Evolutionary conservation across 2,113 vertebrate genomes (phyloP), one percentile per base, ranked within the genome.

Genomic region (Apeltes quadracus): DNA sequence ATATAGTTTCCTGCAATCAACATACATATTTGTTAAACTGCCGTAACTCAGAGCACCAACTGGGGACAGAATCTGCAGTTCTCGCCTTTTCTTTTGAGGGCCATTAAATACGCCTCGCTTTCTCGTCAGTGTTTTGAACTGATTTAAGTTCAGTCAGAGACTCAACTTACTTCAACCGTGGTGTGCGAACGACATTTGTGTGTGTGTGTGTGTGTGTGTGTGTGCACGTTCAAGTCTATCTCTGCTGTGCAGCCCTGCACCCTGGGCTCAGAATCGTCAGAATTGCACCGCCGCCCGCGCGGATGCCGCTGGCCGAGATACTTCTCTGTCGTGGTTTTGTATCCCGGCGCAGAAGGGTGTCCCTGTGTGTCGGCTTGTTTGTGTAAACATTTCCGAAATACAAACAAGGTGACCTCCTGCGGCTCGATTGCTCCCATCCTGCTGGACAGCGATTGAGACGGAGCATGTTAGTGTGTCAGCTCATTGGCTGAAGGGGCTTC

Each of bases 191-290:
- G 43, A 29, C 32, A 51, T 58, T 38, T 8, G 27, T 57, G 15
- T 36, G 18, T 71, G 41, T 46, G 38, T 61, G 72, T 77, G 73
- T 58, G 59, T 48, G 44, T 54, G 23, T 11, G n/a, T 55, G 15
- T 43, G 18, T 51, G 64, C n/a, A n/a, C n/a, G n/a, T n/a, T n/a
- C n/a, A n/a, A 44, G 53, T 43, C 16, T 88, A 88, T 90, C 88
- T 88, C 61, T 11, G 58, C 70, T 58, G 72, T 71, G 86, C 88
- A 90, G 88, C 82, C 68, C 68, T 82, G 36, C 69, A 83, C 78
- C 68, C 76, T 76, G 43, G 55, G 79, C 63, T 51, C 51, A 72
- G 76, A 80, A 27, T 69, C 76, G 78, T 75, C 67, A 79, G 67
- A 64, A 73, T 44, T 67, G 57, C 46, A 56, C 66, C 64, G 64